These are phyloP conservation scores for Xenus cinereus DNA, from an alignment of 2,113 vertebrate species.

Conservation along the genomic window DNA sequence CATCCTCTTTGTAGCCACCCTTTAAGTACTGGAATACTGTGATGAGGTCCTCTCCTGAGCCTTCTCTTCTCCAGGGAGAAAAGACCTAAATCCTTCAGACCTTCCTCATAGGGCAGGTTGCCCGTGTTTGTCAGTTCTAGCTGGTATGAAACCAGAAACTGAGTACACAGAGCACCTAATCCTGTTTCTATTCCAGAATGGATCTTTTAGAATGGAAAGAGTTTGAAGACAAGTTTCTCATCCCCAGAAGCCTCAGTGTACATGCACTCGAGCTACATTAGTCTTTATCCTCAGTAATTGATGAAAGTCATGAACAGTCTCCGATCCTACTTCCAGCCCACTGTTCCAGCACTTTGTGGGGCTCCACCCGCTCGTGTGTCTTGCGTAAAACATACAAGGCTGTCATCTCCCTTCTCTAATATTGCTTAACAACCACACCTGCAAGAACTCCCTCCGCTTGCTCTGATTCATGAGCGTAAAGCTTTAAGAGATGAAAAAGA, in stretches of 20 bases:
- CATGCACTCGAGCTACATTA: accelerated
- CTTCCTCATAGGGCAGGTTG: not conserved
- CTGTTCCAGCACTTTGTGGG: not conserved
- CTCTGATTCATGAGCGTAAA: not conserved
- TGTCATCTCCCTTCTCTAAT: not conserved
- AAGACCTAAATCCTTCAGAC: not conserved
- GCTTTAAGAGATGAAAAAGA: not conserved
- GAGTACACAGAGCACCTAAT: not conserved
- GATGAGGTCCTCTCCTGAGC: not conserved
- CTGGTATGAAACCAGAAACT: not conserved
- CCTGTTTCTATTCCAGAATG: not conserved
- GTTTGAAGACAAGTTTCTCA: not conserved
- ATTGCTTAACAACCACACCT: not conserved
- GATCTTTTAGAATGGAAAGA: not conserved
- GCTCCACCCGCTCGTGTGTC: not conserved
- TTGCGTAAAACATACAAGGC: not conserved
- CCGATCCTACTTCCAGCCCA: not conserved
- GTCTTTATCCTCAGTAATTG: not conserved
- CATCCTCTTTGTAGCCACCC: not conserved
- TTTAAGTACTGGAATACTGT: not conserved
- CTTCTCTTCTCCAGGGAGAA: not conserved
- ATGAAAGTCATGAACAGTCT: not conserved
- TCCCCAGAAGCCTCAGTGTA: not conserved
- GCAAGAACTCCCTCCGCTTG: not conserved
- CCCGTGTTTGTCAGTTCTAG: not conserved